Evolutionary conservation across 2,113 vertebrate species (phyloP).

Genomic region (Panthera tigris): DNA sequence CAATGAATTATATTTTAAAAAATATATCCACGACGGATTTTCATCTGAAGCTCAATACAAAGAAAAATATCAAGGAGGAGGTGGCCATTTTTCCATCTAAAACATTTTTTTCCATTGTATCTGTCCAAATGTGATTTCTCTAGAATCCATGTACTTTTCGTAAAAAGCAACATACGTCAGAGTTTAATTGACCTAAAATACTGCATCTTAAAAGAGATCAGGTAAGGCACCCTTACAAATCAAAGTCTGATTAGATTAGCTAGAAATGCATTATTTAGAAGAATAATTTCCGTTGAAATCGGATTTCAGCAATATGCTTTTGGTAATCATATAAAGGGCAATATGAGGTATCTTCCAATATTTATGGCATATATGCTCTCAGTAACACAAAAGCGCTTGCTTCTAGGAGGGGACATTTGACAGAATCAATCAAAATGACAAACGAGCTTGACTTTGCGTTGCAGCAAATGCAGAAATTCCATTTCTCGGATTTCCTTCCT

Average conservation of each 20-base stretch:
- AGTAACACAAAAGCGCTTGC: background rate
- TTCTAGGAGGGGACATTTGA: background rate
- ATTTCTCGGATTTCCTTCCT: background rate
- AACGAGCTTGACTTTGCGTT: background rate
- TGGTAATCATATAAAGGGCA: conserved; percentile 55
- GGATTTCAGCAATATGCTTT: conserved; percentile 48
- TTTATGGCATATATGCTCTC: conserved; percentile 58
- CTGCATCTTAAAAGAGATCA: conserved; percentile 12
- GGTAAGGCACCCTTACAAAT: conserved; percentile 37
- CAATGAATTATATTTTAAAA: too few species aligned
- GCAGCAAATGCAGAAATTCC: background rate
- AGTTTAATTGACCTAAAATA: conserved; percentile 60
- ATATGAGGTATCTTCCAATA: conserved; percentile 64
- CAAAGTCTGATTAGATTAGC: conserved; percentile 55
- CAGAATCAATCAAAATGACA: conserved; percentile 8
- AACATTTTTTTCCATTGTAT: background rate
- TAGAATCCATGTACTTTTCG: background rate
- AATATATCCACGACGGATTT: background rate
- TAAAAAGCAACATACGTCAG: conserved; percentile 30
- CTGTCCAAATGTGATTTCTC: conserved; percentile 46
- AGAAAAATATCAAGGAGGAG: background rate
- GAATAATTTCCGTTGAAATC: conserved; percentile 48
- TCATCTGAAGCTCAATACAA: background rate
- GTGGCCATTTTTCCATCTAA: background rate
- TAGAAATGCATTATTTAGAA: conserved; percentile 62